These are phyloP conservation scores for Eledone cirrhosa DNA, from an alignment of 2,888 invertebrate species.

Conservation along the genomic window DNA sequence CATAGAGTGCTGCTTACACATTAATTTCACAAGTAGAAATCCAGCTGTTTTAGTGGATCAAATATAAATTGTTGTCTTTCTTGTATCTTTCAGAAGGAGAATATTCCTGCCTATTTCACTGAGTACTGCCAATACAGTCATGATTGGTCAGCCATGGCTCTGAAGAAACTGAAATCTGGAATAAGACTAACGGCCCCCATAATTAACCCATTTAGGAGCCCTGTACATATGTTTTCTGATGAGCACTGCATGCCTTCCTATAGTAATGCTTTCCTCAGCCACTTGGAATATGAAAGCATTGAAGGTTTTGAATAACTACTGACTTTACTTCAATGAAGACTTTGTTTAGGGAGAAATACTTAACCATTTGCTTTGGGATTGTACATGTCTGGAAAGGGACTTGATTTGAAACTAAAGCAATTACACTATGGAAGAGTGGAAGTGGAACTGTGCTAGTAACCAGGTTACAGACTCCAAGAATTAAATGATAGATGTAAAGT, in stretches of 20 bases:
- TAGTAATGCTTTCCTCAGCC: conserved; percentile 58
- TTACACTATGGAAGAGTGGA: too few species aligned
- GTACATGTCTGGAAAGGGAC: too few species aligned
- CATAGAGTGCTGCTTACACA: too few species aligned
- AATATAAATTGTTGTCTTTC: not conserved
- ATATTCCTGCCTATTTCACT: conserved; percentile 56
- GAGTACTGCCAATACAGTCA: conserved; percentile 60
- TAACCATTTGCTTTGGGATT: too few species aligned
- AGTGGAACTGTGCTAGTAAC: too few species aligned
- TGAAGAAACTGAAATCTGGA: conserved; percentile 42
- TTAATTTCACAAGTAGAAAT: too few species aligned
- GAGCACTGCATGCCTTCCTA: conserved; percentile 58
- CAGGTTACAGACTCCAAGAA: too few species aligned
- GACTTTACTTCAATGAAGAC: too few species aligned
- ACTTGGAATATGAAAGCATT: conserved; percentile 36
- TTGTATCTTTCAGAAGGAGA: conserved; percentile 43
- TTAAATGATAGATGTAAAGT: too few species aligned
- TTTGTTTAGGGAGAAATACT: too few species aligned
- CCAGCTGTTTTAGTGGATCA: not conserved
- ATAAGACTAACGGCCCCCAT: conserved; percentile 40
- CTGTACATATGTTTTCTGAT: conserved; percentile 49
- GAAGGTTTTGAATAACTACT: not conserved
- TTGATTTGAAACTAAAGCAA: too few species aligned
- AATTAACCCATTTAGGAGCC: conserved; percentile 61
- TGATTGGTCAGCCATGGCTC: conserved; percentile 45